Conservation (phyloP, 2,888 invertebrate genomes). For the Lasioglossum morio region DNA sequence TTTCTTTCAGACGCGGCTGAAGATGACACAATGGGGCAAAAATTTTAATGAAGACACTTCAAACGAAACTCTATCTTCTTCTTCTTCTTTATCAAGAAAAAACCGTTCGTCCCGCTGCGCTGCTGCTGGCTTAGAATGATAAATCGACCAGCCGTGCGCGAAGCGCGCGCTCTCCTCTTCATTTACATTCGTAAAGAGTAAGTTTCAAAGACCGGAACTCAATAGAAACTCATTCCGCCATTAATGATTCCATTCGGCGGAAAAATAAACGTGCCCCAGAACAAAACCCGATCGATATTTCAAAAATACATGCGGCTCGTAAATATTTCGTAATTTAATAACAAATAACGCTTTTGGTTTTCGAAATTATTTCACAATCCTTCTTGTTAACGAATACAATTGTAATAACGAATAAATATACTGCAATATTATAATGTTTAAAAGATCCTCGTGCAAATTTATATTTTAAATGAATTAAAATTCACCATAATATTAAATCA, state of each 20-base stretch:
- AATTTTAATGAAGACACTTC: constrained; percentile 12
- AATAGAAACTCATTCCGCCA: background rate
- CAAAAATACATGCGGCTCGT: background rate
- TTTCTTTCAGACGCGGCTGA: background rate
- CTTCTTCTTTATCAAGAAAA: background rate
- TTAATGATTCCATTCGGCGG: constrained; percentile 5
- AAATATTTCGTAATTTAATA: no score
- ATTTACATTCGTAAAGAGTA: constrained; percentile 14
- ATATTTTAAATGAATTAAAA: no score
- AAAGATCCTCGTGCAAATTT: no score
- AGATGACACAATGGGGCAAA: background rate
- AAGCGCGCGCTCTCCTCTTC: background rate
- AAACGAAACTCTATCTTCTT: background rate
- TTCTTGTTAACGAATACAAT: no score
- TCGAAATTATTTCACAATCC: no score
- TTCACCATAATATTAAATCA: no score
- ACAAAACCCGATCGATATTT: background rate
- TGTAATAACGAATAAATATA: no score
- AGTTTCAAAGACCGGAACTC: background rate
- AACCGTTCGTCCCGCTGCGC: background rate
- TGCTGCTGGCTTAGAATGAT: constrained; percentile 11
- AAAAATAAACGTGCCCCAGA: background rate
- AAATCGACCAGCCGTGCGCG: background rate
- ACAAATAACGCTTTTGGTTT: no score
- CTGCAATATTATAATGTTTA: no score